These are phyloP conservation scores for Diplodus sargus DNA, from an alignment of 2,797 vertebrate genomes.

Conservation along the genomic window DNA sequence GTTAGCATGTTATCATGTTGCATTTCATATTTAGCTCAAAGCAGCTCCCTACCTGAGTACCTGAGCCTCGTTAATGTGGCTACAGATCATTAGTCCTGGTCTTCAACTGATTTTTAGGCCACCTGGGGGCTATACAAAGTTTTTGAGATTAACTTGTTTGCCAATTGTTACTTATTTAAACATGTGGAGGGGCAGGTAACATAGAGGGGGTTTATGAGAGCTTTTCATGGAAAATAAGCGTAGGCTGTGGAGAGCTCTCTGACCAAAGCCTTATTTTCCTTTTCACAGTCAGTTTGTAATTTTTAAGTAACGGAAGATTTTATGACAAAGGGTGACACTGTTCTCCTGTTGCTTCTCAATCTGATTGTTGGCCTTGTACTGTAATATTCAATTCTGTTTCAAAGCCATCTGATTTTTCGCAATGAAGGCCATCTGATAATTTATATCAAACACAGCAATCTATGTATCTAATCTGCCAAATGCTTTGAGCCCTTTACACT, in stretches of 20 bases:
- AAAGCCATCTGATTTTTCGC: constrained; percentile 47
- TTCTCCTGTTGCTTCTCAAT: background rate
- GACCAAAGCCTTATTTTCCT: background rate
- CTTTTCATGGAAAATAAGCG: background rate
- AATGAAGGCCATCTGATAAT: constrained; percentile 47
- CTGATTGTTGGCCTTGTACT: constrained; percentile 2
- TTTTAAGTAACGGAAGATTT: constrained; percentile 21
- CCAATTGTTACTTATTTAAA: background rate
- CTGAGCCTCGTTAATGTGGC: no score
- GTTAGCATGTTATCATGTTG: no score
- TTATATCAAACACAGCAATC: constrained; percentile 36
- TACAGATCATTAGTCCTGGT: no score
- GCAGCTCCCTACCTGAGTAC: no score
- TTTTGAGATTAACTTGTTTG: background rate
- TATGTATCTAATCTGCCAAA: constrained; percentile 49
- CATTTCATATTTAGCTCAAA: no score
- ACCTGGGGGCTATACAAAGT: background rate
- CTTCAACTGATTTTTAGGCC: background rate
- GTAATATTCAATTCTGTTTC: constrained; percentile 24
- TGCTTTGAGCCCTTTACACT: constrained; percentile 54
- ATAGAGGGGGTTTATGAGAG: no score
- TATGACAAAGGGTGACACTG: constrained; percentile 1
- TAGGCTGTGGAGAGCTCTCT: background rate
- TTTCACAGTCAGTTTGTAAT: background rate
- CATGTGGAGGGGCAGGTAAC: background rate